Conservation (phyloP, 2,888 invertebrate species). For the Xanthorhoe spadicearia region DNA sequence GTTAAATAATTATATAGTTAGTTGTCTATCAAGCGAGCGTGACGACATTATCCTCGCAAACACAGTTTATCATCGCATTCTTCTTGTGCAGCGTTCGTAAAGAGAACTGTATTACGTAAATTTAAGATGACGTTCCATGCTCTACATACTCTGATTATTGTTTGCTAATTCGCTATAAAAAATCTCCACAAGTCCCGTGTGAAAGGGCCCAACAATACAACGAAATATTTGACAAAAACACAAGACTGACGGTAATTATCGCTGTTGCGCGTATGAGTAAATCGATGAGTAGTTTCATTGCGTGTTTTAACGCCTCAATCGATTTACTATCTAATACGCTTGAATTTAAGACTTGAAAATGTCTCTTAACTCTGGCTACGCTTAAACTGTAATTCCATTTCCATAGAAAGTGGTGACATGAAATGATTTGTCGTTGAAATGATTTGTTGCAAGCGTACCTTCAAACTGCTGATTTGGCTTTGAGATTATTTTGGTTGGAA, state of each 20-base stretch:
- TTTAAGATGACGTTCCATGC: constrained; percentile 54
- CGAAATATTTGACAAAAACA: constrained; percentile 26
- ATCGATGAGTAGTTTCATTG: constrained; percentile 37
- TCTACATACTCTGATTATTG: constrained; percentile 62
- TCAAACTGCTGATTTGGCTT: not conserved
- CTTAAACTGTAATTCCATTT: constrained; percentile 21
- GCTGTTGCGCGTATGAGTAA: constrained; percentile 38
- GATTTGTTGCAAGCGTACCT: constrained; percentile 5
- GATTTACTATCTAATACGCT: constrained; percentile 9
- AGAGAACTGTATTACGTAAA: constrained; percentile 60
- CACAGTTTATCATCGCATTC: constrained; percentile 39
- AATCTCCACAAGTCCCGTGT: constrained; percentile 50
- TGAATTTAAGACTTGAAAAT: constrained; percentile 17
- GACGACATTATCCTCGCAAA: constrained; percentile 43
- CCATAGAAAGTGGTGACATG: constrained; percentile 27
- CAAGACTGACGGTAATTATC: constrained; percentile 21
- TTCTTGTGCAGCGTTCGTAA: constrained; percentile 50
- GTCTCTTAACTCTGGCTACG: constrained; percentile 6
- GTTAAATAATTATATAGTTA: constrained; percentile 42
- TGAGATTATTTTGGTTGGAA: not conserved
- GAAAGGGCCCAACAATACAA: constrained; percentile 43
- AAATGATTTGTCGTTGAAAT: constrained; percentile 8
- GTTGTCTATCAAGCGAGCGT: constrained; percentile 45
- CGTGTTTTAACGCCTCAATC: constrained; percentile 23
- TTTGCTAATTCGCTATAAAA: constrained; percentile 53